These are phyloP conservation scores for Didymodactylos carnosus DNA, from an alignment of 2,888 invertebrate species.

Conservation along the genomic window DNA sequence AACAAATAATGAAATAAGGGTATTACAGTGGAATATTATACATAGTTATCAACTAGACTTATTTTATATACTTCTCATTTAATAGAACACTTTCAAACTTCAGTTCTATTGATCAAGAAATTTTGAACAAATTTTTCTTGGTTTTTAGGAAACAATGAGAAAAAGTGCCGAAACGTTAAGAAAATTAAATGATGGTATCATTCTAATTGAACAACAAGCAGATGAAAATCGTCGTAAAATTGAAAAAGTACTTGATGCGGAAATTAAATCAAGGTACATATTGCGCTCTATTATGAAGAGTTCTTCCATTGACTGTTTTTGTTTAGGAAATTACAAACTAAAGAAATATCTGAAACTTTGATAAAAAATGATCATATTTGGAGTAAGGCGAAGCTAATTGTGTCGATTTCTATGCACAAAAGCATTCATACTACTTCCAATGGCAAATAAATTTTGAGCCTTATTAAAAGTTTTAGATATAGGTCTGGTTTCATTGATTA, in stretches of 20 bases:
- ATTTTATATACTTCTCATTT: too few species aligned
- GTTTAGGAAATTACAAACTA: background rate
- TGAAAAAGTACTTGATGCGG: constrained; percentile 30
- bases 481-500: too few species aligned
- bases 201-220: constrained; percentile 29
- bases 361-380: background rate
- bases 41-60: too few species aligned
- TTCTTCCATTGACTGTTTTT: background rate
- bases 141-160: background rate
- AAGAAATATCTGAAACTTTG: background rate
- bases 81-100: too few species aligned
- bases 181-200: constrained; percentile 30
- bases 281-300: too few species aligned
- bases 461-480: too few species aligned
- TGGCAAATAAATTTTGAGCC: too few species aligned
- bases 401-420: too few species aligned
- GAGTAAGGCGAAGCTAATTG: too few species aligned
- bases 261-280: constrained; percentile 32
- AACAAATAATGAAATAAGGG: background rate
- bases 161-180: constrained; percentile 23
- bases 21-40: background rate
- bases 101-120: too few species aligned
- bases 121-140: too few species aligned
- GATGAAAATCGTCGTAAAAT: constrained; percentile 27
- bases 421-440: too few species aligned